phyloP scores from a whole-genome alignment of 2,888 invertebrate species.

The Coelinius sp. region DNA sequence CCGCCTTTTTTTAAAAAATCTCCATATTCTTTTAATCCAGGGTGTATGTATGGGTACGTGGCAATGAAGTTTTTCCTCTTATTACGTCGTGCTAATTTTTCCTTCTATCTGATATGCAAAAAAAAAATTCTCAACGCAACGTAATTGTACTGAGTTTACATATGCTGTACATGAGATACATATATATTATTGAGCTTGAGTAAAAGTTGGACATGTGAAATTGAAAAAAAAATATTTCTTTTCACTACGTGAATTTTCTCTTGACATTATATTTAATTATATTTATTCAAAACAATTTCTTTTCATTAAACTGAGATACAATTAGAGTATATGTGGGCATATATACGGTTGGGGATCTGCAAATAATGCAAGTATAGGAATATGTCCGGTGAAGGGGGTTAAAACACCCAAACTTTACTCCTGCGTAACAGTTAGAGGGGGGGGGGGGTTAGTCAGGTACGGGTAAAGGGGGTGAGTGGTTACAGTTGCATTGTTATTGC shows the following conservation, averaged over 20 bases:
- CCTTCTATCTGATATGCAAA: not conserved
- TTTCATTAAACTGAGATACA: not conserved
- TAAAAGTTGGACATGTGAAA: too few species aligned
- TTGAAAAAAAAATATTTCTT: too few species aligned
- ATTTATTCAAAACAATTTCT: not conserved
- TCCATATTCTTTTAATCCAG: slow-evolving; percentile 40
- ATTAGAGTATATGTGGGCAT: not conserved
- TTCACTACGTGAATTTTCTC: too few species aligned
- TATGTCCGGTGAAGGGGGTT: not conserved
- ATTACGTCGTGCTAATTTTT: slow-evolving; percentile 16
- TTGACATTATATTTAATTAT: too few species aligned
- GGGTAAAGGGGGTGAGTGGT: slow-evolving; percentile 14
- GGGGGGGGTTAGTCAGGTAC: slow-evolving; percentile 35
- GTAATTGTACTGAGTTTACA: not conserved
- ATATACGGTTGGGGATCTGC: not conserved
- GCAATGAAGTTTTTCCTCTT: slow-evolving; percentile 14
- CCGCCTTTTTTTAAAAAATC: slow-evolving; percentile 44
- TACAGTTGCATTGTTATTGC: slow-evolving; percentile 40
- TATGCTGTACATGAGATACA: not conserved
- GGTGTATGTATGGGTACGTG: slow-evolving; percentile 21
- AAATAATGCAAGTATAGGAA: slow-evolving; percentile 17
- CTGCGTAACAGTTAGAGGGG: slow-evolving; percentile 33
- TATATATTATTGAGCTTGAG: not conserved
- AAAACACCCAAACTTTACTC: slow-evolving; percentile 27
- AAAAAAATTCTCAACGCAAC: not conserved